These are phyloP conservation scores for Terebella lapidaria DNA, from an alignment of 2,888 invertebrate genomes.

Conservation along the genomic window DNA sequence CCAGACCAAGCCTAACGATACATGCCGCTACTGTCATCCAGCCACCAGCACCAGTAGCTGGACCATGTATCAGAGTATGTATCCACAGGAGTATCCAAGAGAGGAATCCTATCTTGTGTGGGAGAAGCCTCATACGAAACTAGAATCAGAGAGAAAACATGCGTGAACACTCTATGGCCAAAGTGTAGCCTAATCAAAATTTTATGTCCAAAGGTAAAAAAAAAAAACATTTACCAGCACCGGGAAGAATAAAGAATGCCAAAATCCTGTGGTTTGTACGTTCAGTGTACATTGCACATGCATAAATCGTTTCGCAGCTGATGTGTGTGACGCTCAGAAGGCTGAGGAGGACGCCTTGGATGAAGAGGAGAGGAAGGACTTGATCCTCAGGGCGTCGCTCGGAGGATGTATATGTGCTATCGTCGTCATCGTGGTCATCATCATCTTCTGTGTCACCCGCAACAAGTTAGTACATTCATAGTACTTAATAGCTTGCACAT, in stretches of 20 bases:
- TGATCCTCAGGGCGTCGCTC: background rate
- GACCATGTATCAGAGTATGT: background rate
- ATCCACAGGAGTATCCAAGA: no score
- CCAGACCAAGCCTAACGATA: background rate
- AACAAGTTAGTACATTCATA: background rate
- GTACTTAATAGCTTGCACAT: no score
- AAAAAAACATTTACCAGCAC: no score
- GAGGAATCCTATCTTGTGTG: no score
- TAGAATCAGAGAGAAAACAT: no score
- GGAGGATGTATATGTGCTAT: background rate
- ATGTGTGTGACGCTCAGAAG: background rate
- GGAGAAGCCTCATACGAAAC: no score
- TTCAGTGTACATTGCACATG: no score
- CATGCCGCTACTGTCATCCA: background rate
- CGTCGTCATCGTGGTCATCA: background rate
- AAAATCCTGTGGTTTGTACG: no score
- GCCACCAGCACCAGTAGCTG: background rate
- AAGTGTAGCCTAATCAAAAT: no score
- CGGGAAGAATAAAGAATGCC: no score
- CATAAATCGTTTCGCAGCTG: background rate
- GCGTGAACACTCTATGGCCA: no score
- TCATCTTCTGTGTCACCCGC: background rate
- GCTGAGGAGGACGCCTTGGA: background rate
- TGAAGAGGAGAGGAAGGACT: background rate
- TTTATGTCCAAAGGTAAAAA: no score